phyloP scores from a whole-genome alignment of 2,113 vertebrate genomes.

The Cavia aperea region DNA sequence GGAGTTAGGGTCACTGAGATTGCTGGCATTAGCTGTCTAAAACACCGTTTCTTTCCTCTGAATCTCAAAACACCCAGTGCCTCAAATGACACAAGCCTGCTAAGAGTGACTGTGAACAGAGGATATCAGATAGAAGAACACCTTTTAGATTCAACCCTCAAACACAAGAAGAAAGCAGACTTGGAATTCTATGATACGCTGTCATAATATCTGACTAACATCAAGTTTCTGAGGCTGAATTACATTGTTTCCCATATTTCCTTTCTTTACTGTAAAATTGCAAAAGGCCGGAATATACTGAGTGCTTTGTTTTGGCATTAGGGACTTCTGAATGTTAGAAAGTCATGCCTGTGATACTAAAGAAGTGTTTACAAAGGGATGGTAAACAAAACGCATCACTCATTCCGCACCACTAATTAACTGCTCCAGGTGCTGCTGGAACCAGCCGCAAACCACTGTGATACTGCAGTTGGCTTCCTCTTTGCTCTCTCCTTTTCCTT shows the following conservation, averaged over 20 bases:
- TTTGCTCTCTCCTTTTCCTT: background rate
- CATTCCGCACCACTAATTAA: background rate
- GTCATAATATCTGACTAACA: background rate
- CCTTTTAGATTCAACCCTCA: constrained; percentile 14
- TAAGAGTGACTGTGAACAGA: background rate
- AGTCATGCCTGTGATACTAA: background rate
- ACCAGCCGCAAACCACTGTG: background rate
- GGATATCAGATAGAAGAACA: constrained; percentile 12
- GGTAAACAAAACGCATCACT: background rate
- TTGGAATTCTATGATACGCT: background rate
- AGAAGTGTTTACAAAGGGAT: background rate
- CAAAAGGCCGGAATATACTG: background rate
- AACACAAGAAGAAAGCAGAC: background rate
- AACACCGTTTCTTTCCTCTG: background rate
- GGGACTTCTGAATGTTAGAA: background rate
- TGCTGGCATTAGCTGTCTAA: background rate
- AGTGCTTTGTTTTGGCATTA: background rate
- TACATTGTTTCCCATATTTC: background rate
- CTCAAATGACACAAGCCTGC: background rate
- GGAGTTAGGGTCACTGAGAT: background rate
- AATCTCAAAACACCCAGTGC: background rate
- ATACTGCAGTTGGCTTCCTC: background rate
- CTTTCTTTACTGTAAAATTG: background rate
- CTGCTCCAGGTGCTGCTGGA: background rate
- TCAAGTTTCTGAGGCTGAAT: background rate